Conservation (phyloP, 2,888 invertebrate species). For the Drosophila pegasa region DNA sequence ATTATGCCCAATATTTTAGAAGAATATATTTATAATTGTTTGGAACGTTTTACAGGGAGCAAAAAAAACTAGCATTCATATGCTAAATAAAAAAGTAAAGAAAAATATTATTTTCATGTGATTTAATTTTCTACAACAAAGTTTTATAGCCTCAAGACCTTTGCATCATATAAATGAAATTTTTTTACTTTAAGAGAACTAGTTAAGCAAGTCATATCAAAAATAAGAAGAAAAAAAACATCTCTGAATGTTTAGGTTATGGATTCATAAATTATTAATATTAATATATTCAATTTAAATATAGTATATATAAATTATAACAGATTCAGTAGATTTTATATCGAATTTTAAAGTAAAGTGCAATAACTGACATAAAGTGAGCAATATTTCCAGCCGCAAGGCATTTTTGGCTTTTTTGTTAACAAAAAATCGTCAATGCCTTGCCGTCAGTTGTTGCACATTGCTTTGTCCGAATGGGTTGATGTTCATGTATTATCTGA, state of each 20-base stretch:
- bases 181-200: too few species aligned
- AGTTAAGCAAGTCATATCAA: too few species aligned
- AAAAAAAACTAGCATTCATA: too few species aligned
- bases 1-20: too few species aligned
- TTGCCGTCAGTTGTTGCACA: slow-evolving; percentile 51
- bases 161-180: too few species aligned
- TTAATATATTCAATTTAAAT: background rate
- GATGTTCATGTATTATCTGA: slow-evolving; percentile 80
- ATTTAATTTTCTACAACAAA: too few species aligned
- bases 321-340: background rate
- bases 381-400: background rate
- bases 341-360: slow-evolving; percentile 33
- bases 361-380: slow-evolving; percentile 16
- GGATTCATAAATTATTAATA: background rate
- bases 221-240: too few species aligned
- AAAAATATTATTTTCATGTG: too few species aligned
- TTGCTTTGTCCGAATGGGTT: slow-evolving; percentile 41
- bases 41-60: too few species aligned
- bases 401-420: slow-evolving; percentile 6
- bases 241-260: background rate
- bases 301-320: background rate
- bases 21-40: too few species aligned
- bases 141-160: too few species aligned
- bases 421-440: background rate
- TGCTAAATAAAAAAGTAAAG: too few species aligned